Conservation (phyloP, 2,113 vertebrate genomes). For the Isichthys henryi region DNA sequence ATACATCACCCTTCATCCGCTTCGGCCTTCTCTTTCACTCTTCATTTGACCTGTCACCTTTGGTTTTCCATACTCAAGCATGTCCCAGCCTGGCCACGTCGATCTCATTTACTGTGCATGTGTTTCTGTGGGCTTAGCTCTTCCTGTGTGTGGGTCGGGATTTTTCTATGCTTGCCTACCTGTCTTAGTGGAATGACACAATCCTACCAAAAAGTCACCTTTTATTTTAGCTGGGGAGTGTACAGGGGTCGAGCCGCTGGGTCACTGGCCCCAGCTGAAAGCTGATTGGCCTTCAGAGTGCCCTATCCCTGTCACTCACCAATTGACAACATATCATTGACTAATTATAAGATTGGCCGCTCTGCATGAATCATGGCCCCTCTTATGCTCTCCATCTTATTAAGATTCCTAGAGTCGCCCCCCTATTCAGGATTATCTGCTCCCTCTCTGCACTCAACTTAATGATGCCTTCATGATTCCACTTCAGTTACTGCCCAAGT, state of each 20-base stretch:
- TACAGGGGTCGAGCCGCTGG: neutral
- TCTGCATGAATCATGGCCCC: neutral
- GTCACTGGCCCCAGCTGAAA: neutral
- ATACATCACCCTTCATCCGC: conserved; percentile 25
- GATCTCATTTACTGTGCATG: neutral
- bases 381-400: neutral
- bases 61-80: conserved; percentile 9
- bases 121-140: neutral
- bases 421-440: neutral
- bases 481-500: neutral
- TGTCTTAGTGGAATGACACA: neutral
- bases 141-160: neutral
- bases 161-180: neutral
- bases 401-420: neutral
- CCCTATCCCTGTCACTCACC: neutral
- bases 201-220: neutral
- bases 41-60: conserved; percentile 2
- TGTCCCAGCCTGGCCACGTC: conserved; percentile 4
- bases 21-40: conserved; percentile 17
- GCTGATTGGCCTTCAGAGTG: neutral
- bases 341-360: neutral
- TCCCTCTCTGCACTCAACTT: neutral
- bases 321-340: neutral
- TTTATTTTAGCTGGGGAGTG: neutral
- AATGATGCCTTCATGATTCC: neutral